phyloP scores from a whole-genome alignment of 2,888 invertebrate species.

The Beris chalybata region DNA sequence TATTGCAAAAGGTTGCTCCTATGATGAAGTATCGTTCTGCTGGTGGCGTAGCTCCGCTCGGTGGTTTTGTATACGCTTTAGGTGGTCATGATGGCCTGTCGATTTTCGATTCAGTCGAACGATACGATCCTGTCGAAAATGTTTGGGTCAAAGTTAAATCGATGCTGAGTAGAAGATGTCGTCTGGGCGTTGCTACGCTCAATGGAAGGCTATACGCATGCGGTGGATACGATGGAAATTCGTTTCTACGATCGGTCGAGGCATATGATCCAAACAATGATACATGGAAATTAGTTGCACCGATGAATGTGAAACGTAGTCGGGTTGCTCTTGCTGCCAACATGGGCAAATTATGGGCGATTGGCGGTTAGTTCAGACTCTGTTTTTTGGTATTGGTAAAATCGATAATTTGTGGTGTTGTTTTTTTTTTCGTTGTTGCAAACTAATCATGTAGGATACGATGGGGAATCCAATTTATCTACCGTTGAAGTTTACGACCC shows the following conservation, averaged over 20 bases:
- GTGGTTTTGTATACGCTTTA: slow-evolving; percentile 74
- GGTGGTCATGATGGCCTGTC: slow-evolving; percentile 88
- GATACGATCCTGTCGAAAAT: slow-evolving; percentile 73
- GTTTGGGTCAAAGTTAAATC: slow-evolving; percentile 74
- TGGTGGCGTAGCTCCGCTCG: slow-evolving; percentile 68
- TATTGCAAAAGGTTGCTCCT: slow-evolving; percentile 50
- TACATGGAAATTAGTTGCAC: slow-evolving; percentile 74
- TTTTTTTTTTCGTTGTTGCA: neutral
- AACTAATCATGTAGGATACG: slow-evolving; percentile 58
- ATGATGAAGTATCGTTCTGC: slow-evolving; percentile 63
- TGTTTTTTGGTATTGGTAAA: neutral
- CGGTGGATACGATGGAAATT: slow-evolving; percentile 83
- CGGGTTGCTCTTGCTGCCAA: slow-evolving; percentile 81
- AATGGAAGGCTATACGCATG: slow-evolving; percentile 82
- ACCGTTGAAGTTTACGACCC: slow-evolving; percentile 87
- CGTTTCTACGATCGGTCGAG: slow-evolving; percentile 80
- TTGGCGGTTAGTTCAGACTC: slow-evolving; percentile 61
- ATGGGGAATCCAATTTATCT: slow-evolving; percentile 77
- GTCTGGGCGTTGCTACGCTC: slow-evolving; percentile 78
- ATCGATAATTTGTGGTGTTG: slow-evolving; percentile 1
- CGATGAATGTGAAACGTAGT: slow-evolving; percentile 82
- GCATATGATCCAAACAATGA: slow-evolving; percentile 74
- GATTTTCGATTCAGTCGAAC: slow-evolving; percentile 84
- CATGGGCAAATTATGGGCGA: slow-evolving; percentile 81
- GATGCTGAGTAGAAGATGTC: slow-evolving; percentile 80